A percentile compares a stretch with the other conserved stretches of the same genome.
phyloP scores from a whole-genome alignment of 2,113 vertebrate species.

The Gnathochromis pfefferi region DNA sequence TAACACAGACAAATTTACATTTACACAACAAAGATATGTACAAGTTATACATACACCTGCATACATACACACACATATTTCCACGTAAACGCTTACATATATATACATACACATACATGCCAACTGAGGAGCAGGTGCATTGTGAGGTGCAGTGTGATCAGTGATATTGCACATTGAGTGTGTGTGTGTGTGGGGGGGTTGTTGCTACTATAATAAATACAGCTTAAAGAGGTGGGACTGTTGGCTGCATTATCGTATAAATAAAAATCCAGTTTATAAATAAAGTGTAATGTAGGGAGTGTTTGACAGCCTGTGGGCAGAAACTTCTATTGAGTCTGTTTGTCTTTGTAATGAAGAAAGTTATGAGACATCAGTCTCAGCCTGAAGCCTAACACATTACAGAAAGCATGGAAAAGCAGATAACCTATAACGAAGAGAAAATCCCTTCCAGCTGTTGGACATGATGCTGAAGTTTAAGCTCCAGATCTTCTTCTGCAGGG shows the following conservation, averaged over 20 bases:
- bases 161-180: not conserved
- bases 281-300: not conserved
- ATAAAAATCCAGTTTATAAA: not conserved
- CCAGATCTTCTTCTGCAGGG: not conserved
- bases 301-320: not conserved
- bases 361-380: not conserved
- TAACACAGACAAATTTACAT: not conserved
- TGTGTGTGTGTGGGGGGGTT: rapidly evolving
- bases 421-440: not conserved
- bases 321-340: not conserved
- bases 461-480: not conserved
- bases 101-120: not conserved
- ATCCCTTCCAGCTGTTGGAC: not conserved
- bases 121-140: not conserved
- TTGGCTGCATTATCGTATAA: not conserved
- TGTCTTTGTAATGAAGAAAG: not conserved
- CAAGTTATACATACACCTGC: not conserved
- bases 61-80: rapidly evolving
- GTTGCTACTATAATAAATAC: not conserved
- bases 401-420: not conserved
- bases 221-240: not conserved
- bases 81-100: not conserved
- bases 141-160: not conserved
- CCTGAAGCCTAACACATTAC: not conserved
- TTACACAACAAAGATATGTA: not conserved